Evolutionary conservation across 2,888 invertebrate genomes (phyloP).

Genomic region (Limenitis arthemis): DNA sequence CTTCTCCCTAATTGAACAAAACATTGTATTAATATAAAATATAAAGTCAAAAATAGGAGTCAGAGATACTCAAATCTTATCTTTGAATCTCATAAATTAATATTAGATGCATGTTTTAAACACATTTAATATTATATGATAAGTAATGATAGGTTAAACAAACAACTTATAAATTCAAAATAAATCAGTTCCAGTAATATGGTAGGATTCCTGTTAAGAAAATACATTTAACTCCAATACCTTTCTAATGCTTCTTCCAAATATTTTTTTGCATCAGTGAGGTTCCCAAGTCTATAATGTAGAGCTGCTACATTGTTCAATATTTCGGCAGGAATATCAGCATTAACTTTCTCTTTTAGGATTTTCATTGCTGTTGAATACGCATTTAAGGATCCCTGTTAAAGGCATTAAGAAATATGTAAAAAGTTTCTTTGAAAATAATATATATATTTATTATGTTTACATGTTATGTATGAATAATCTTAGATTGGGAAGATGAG

Average conservation of each 20-base stretch:
- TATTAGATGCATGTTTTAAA: too few species aligned
- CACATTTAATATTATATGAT: too few species aligned
- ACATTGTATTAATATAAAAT: neutral
- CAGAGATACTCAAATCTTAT: too few species aligned
- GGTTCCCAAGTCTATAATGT: slow-evolving; percentile 90
- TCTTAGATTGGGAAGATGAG: too few species aligned
- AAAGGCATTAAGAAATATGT: too few species aligned
- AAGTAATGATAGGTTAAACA: too few species aligned
- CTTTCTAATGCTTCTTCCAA: slow-evolving; percentile 87
- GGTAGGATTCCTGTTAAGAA: neutral
- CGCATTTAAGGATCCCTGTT: slow-evolving; percentile 87
- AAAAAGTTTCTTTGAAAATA: too few species aligned
- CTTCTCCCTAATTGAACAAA: slow-evolving; percentile 75
- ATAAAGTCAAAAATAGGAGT: too few species aligned
- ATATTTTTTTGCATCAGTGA: slow-evolving; percentile 86
- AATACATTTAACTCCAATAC: slow-evolving; percentile 41
- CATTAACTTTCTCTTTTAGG: slow-evolving; percentile 91
- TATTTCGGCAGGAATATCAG: slow-evolving; percentile 97
- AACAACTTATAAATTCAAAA: too few species aligned
- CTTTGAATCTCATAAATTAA: too few species aligned
- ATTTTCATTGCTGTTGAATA: slow-evolving; percentile 95
- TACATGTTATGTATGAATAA: too few species aligned
- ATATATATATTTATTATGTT: too few species aligned
- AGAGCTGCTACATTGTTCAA: slow-evolving; percentile 97
- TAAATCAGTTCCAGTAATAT: neutral